Evolutionary conservation across 2,797 vertebrate species (phyloP).

Genomic region (Lithobates pipiens): DNA sequence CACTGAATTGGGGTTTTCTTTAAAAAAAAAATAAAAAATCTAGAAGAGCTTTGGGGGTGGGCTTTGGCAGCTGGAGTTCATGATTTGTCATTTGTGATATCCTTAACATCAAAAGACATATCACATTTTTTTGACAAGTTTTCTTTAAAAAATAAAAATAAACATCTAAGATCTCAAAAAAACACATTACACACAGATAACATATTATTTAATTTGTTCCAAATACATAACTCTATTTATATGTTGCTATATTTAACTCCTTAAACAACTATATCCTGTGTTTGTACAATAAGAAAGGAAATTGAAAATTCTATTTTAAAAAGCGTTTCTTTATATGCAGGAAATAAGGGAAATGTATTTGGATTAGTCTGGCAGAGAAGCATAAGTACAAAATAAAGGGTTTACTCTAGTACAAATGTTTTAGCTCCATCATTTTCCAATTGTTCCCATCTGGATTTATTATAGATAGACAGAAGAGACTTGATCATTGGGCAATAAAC

Average conservation of each 20-base stretch:
- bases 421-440: neutral
- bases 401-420: neutral
- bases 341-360: neutral
- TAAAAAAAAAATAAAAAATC: no score
- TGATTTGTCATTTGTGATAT: no score
- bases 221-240: conserved; percentile 13
- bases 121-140: no score
- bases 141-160: neutral
- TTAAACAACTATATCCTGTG: conserved; percentile 4
- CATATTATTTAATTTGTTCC: conserved; percentile 1
- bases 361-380: neutral
- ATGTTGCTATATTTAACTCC: neutral
- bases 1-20: no score
- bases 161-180: neutral
- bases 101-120: no score
- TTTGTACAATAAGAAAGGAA: conserved; percentile 6
- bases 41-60: no score
- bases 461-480: neutral
- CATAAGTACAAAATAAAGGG: neutral
- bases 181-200: neutral
- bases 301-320: neutral
- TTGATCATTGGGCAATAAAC: neutral
- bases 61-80: no score
- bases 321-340: neutral
- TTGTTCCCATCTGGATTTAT: neutral